A percentile compares a stretch with the other conserved stretches of the same genome.
Evolutionary conservation across 2,888 invertebrate genomes (phyloP).

Genomic region (Ornithoptera alexandrae): DNA sequence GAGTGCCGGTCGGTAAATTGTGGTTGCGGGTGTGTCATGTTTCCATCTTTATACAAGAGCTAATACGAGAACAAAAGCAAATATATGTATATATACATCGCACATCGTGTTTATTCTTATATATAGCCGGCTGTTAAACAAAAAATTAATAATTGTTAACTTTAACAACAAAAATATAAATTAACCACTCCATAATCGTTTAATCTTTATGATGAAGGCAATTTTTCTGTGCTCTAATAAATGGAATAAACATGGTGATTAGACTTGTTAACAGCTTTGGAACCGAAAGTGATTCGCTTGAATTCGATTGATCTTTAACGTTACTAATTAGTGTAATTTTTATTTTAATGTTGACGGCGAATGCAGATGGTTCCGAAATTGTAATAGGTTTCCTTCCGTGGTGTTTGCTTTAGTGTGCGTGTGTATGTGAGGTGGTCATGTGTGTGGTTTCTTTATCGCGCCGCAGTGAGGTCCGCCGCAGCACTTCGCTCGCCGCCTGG

Average conservation of each 20-base stretch:
- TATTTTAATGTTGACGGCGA: conserved; percentile 14
- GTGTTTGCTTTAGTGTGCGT: conserved; percentile 44
- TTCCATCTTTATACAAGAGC: conserved; percentile 12
- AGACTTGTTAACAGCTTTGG: conserved; percentile 45
- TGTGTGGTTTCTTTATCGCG: conserved; percentile 77
- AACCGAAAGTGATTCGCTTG: conserved; percentile 38
- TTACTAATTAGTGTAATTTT: conserved; percentile 2
- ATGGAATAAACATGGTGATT: conserved; percentile 38
- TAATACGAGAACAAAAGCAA: conserved; percentile 20
- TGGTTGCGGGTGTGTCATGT: conserved; percentile 38
- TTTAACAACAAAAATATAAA: conserved; percentile 14
- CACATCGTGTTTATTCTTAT: conserved; percentile 14
- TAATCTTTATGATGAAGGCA: neutral
- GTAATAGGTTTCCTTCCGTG: conserved; percentile 43
- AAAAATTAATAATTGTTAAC: conserved; percentile 6
- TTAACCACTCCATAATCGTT: too few species aligned
- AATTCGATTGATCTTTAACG: conserved; percentile 3
- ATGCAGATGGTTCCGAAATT: conserved; percentile 44
- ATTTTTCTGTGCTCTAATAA: conserved; percentile 2
- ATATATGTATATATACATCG: conserved; percentile 7
- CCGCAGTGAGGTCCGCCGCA: conserved; percentile 77
- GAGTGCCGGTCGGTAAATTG: conserved; percentile 36
- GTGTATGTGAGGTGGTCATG: conserved; percentile 53
- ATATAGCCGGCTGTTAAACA: neutral
- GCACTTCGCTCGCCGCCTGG: conserved; percentile 81